Percentiles rank a stretch among this genome's conserved stretches.
These are phyloP conservation scores for Cecidostiba fungosa DNA, from an alignment of 2,888 invertebrate genomes.

Conservation along the genomic window DNA sequence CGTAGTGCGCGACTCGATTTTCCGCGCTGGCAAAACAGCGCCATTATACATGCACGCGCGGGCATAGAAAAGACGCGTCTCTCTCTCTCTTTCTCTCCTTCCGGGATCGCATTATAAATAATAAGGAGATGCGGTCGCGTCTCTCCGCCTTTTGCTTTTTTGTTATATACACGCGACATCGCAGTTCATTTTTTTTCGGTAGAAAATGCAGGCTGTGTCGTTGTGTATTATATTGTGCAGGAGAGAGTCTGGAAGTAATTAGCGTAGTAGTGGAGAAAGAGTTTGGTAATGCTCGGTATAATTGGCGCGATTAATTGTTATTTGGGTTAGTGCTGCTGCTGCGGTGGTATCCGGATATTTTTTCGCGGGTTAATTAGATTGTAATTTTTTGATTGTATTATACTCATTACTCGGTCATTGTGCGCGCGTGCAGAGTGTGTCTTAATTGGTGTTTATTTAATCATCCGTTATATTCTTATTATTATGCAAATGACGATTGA, in stretches of 20 bases:
- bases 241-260: slow-evolving; percentile 41
- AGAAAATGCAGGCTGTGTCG: background rate
- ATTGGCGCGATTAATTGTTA: slow-evolving; percentile 44
- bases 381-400: slow-evolving; percentile 8
- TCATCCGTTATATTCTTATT: background rate
- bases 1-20: background rate
- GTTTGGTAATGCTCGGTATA: slow-evolving; percentile 28
- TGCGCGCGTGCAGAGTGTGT: background rate
- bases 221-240: too few species aligned
- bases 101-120: slow-evolving; percentile 55
- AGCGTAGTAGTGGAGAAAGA: slow-evolving; percentile 8
- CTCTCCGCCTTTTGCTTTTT: background rate
- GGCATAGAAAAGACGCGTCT: background rate
- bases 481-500: background rate
- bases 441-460: background rate
- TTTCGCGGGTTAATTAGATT: background rate
- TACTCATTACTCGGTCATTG: background rate
- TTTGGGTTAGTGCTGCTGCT: background rate
- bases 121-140: slow-evolving; percentile 27
- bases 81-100: background rate
- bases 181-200: background rate
- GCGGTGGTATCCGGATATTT: background rate
- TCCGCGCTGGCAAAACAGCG: slow-evolving; percentile 28
- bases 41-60: slow-evolving; percentile 2
- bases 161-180: background rate